Conservation (phyloP, 2,113 vertebrate species). For the Oxyura jamaicensis region DNA sequence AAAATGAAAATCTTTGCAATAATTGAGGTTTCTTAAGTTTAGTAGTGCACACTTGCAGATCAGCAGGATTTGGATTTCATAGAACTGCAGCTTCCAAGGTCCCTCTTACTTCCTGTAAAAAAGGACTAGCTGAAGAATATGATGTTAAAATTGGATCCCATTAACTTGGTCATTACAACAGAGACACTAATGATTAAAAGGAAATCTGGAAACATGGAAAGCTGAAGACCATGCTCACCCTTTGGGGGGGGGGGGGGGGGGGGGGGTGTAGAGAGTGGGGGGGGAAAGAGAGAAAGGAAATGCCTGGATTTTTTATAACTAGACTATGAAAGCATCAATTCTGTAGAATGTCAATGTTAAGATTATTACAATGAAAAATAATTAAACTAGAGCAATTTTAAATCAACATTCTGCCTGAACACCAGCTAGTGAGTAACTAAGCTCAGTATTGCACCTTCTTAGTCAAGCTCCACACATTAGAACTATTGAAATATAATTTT, state of each 20-base stretch:
- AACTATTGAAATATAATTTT: constrained; percentile 9
- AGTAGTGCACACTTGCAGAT: background rate
- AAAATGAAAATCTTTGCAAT: background rate
- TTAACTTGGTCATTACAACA: background rate
- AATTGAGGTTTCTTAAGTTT: background rate
- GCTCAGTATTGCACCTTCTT: background rate
- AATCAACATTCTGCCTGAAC: background rate
- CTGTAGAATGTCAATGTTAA: background rate
- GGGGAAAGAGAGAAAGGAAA: background rate
- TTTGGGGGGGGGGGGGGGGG: background rate
- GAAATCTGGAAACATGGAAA: background rate
- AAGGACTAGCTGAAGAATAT: background rate
- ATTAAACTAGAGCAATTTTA: background rate
- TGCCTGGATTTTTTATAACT: background rate
- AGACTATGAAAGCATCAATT: background rate
- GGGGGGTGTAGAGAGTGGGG: too few relatives aligned
- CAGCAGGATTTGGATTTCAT: background rate
- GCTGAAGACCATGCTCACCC: background rate
- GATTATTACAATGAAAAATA: background rate
- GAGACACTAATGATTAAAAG: background rate
- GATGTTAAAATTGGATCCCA: background rate
- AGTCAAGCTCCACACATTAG: background rate
- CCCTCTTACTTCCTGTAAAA: background rate
- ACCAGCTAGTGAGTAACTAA: background rate
- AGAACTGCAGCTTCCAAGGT: background rate